Conservation (phyloP, 2,113 vertebrate species). For the Callithrix jacchus region DNA sequence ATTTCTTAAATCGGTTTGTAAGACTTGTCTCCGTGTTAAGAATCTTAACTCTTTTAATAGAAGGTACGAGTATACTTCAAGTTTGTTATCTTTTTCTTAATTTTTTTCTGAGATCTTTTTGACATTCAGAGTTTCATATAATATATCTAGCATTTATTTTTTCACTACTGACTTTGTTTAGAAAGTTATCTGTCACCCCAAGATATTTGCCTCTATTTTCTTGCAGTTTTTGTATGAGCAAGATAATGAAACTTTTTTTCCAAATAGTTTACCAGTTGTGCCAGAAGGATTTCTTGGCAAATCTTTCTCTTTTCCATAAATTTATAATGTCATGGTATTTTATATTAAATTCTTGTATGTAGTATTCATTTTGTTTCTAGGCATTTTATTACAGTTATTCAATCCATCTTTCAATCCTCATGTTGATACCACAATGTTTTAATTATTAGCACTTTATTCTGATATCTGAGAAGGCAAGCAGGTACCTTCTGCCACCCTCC, state of each 20-base stretch:
- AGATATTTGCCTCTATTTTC: neutral
- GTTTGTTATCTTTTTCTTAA: conserved; percentile 33
- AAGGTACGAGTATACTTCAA: conserved; percentile 25
- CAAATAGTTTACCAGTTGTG: neutral
- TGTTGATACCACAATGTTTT: neutral
- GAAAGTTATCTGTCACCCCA: neutral
- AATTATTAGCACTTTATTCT: conserved; percentile 4
- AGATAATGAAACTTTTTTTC: neutral
- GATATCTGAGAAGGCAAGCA: neutral
- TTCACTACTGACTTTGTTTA: neutral
- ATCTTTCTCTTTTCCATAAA: neutral
- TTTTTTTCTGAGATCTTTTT: conserved; percentile 43
- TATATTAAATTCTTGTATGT: neutral
- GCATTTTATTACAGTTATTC: neutral
- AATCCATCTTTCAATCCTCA: neutral
- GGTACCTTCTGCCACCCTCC: too few species aligned
- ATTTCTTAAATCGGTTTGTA: neutral
- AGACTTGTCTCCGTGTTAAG: neutral
- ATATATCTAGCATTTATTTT: neutral
- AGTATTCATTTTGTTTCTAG: neutral
- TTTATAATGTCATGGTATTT: neutral
- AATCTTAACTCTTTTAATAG: neutral
- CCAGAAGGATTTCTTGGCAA: neutral
- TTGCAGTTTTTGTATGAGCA: neutral
- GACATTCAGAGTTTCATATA: neutral